A percentile compares a stretch with the other conserved stretches of the same genome.
Evolutionary conservation across 2,888 invertebrate species (phyloP).

Genomic region (Pachycephus smyrnensis): DNA sequence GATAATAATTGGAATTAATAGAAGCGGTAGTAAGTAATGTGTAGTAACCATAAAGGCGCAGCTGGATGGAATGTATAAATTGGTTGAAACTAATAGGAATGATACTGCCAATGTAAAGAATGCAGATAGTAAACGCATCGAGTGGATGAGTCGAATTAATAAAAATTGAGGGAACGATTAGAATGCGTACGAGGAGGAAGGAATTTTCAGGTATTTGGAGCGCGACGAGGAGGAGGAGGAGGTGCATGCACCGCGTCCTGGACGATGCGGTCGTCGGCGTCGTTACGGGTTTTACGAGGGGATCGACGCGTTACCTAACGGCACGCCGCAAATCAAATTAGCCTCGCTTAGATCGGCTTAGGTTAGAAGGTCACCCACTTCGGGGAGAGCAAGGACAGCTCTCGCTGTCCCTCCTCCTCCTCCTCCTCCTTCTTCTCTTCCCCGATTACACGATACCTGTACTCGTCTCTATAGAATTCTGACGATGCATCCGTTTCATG

Average conservation of each 20-base stretch:
- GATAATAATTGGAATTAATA: background rate
- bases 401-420: background rate
- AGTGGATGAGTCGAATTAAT: background rate
- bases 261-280: background rate
- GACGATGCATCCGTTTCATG: background rate
- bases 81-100: background rate
- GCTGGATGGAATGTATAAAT: background rate
- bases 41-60: background rate
- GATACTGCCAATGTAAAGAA: background rate
- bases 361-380: constrained; percentile 41
- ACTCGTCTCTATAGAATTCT: background rate
- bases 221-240: constrained; percentile 20
- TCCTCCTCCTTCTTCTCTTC: too few relatives aligned
- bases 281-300: constrained; percentile 8
- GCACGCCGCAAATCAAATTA: constrained; percentile 41
- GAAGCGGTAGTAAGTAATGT: background rate
- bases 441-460: background rate
- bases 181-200: constrained; percentile 1
- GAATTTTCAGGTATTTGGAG: constrained; percentile 41
- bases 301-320: constrained; percentile 32
- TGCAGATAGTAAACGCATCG: background rate
- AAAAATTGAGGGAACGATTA: background rate
- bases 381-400: constrained; percentile 26
- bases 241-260: background rate
- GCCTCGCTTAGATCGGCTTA: constrained; percentile 37